Evolutionary conservation across 2,113 vertebrate species (phyloP).

Genomic region (Empidonax alnorum): DNA sequence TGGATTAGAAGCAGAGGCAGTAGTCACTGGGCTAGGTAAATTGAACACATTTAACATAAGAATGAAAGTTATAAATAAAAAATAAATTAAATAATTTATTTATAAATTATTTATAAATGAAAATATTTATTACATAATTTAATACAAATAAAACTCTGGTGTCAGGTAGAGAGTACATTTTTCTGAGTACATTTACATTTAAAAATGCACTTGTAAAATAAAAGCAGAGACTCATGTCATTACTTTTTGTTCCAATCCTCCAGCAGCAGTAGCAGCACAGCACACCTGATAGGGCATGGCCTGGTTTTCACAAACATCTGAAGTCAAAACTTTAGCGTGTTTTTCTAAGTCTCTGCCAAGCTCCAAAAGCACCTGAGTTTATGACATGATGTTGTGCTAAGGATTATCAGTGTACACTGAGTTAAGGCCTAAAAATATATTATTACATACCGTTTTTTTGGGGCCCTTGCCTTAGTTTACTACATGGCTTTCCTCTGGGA

Average conservation of each 20-base stretch:
- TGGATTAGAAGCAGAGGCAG: not conserved
- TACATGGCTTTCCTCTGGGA: not conserved
- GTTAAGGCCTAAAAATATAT: not conserved
- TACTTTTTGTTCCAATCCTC: not conserved
- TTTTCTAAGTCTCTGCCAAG: constrained; percentile 14
- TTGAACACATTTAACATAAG: not conserved
- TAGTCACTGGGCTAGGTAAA: not conserved
- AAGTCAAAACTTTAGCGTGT: not conserved
- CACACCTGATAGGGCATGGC: not conserved
- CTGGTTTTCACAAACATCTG: constrained; percentile 6
- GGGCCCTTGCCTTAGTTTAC: not conserved
- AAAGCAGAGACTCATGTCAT: not conserved
- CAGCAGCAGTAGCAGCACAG: not conserved
- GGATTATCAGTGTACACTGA: not conserved
- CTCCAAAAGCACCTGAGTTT: not conserved
- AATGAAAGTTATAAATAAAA: not conserved
- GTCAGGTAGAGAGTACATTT: not conserved
- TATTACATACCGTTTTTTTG: not conserved
- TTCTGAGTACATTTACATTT: not conserved
- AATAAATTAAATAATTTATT: too few species aligned
- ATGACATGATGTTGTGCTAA: not conserved
- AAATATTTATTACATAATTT: too few species aligned
- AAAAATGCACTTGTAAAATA: not conserved
- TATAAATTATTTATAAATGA: too few species aligned
- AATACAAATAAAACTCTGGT: not conserved